Evolutionary conservation across 2,113 vertebrate species (phyloP), one percentile per base, ranked within the genome.

Genomic region (Sardina pilchardus): DNA sequence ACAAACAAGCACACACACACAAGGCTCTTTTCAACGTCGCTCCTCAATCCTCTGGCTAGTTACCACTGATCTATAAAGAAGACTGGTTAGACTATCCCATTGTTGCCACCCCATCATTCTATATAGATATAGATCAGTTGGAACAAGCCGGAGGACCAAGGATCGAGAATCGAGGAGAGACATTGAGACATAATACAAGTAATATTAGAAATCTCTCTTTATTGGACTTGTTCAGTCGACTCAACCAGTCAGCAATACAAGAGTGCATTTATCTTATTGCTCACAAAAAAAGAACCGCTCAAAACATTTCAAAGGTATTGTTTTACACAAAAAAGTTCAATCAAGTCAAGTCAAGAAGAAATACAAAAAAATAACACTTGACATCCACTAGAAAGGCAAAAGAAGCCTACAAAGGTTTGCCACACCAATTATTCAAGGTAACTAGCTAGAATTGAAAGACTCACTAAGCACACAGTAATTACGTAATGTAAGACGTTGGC

Each of bases 191-290:
- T 17, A 10, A 34, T 2, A 24, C 26, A 71, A 2, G 63, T 12
- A 71, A 30, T 21, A 63, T 71, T 34, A 30, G 8, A 71, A 71
- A 71, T 71, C 63, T 71, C 63, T 71, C 63, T 71, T 71, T 71
- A 71, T 71, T 71, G 63, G n/a, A 71, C 63, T 71, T 71, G 63
- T 71, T 71, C 63, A 71, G 63, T 14, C 0, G 63, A 71, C 63
- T 71, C 63, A 71, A 71, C 63, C 63, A 71, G 63, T 71, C 63
- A 17, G 48, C 48, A 71, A 71, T 71, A 34, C 26, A 30, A 71
- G 63, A 71, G 63, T 71, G 63, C 26, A 14, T 71, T 71, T 71
- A n/a, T 63, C 26, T 30, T 34, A 71, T 71, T 71, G 63, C 63
- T 71, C 63, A 34, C 26, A 71, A 26, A 71, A 71, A 34, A 34